A percentile compares a stretch with the other conserved stretches of the same genome.
These are phyloP conservation scores for Nephila pilipes DNA, from an alignment of 1,140 invertebrate genomes.

Conservation along the genomic window DNA sequence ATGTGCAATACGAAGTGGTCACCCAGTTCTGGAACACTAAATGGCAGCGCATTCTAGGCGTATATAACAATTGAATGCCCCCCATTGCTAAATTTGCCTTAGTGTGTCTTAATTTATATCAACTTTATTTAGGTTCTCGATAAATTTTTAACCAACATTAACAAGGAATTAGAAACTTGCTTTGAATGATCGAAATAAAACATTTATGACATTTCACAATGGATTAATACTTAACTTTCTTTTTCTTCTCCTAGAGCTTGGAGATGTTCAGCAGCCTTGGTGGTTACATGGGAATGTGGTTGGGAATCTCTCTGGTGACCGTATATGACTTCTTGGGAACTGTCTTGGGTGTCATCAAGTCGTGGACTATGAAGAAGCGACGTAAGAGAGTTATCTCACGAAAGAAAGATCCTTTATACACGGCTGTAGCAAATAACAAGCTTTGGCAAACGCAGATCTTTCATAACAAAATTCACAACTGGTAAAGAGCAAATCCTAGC, in stretches of 20 bases:
- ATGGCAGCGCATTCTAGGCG: too few relatives aligned
- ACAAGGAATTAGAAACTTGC: too few relatives aligned
- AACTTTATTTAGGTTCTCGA: too few relatives aligned
- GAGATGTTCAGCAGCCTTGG: not conserved
- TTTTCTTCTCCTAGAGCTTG: not conserved
- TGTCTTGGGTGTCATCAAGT: not conserved
- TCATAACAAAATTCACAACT: not conserved
- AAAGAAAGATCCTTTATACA: not conserved
- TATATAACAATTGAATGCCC: too few relatives aligned
- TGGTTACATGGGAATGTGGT: slow-evolving; percentile 24
- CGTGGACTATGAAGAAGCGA: not conserved
- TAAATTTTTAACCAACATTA: too few relatives aligned
- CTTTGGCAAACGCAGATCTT: not conserved
- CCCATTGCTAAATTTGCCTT: too few relatives aligned
- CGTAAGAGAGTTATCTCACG: not conserved
- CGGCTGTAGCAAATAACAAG: not conserved
- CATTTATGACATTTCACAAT: not conserved
- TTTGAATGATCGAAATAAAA: too few relatives aligned
- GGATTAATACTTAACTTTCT: not conserved
- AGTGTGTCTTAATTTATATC: too few relatives aligned
- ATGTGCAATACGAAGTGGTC: too few relatives aligned
- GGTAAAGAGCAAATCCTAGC: not conserved
- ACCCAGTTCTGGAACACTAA: too few relatives aligned
- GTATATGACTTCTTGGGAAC: not conserved
- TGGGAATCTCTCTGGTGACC: not conserved